A percentile compares a stretch with the other conserved stretches of the same genome.
Evolutionary conservation across 2,113 vertebrate genomes (phyloP).

Genomic region (Corythornis vintsioides): DNA sequence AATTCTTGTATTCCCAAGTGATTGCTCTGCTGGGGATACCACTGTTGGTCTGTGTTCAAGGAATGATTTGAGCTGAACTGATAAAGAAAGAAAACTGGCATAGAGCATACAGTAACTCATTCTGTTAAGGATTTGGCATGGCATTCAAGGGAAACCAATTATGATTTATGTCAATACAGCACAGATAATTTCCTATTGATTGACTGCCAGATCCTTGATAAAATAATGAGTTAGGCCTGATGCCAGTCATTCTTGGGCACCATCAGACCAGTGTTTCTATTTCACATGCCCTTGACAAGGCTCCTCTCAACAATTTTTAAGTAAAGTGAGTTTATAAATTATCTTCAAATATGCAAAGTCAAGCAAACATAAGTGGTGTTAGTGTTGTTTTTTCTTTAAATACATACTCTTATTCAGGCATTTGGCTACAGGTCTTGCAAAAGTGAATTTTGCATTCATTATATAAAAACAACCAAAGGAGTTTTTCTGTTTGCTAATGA

Average conservation of each 20-base stretch:
- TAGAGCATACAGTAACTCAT: slow-evolving; percentile 59
- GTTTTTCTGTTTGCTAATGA: background rate
- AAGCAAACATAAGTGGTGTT: background rate
- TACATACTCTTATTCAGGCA: background rate
- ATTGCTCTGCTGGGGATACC: slow-evolving; percentile 15
- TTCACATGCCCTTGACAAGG: slow-evolving; percentile 55
- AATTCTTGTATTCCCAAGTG: background rate
- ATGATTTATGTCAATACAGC: slow-evolving; percentile 81
- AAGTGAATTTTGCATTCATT: background rate
- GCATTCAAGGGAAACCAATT: slow-evolving; percentile 78
- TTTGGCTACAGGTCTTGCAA: background rate
- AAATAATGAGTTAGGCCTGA: slow-evolving; percentile 75
- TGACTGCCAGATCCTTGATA: slow-evolving; percentile 79
- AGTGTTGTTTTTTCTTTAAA: background rate
- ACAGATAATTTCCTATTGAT: slow-evolving; percentile 80
- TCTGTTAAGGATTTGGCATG: slow-evolving; percentile 72
- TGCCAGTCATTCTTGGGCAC: slow-evolving; percentile 68
- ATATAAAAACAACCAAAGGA: background rate
- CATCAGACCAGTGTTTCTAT: slow-evolving; percentile 53
- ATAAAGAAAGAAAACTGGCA: slow-evolving; percentile 72
- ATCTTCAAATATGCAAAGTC: slow-evolving; percentile 27
- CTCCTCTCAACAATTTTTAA: slow-evolving; percentile 55
- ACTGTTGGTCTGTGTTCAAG: slow-evolving; percentile 64
- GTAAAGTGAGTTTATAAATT: slow-evolving; percentile 54
- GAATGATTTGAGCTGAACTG: slow-evolving; percentile 63